Conservation (phyloP, 2,888 invertebrate species). For the Caenorhabditis becei region DNA sequence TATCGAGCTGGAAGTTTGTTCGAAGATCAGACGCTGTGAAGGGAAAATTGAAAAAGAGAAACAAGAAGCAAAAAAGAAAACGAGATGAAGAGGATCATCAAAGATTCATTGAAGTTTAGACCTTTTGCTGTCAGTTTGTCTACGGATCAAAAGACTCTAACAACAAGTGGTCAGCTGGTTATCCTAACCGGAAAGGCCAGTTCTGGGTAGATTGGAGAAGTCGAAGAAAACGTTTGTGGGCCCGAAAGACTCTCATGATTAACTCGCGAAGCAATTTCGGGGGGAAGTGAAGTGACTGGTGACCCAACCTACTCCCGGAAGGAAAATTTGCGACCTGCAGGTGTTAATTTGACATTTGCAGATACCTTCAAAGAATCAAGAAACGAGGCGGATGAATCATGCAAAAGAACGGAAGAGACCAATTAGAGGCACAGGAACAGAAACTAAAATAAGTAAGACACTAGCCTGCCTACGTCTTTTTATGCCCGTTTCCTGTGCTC, state of each 20-base stretch:
- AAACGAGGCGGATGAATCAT: constrained; percentile 40
- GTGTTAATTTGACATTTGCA: constrained; percentile 30
- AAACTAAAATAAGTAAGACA: not conserved
- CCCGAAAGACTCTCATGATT: no score
- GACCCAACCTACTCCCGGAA: not conserved
- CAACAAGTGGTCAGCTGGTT: no score
- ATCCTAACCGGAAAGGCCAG: no score
- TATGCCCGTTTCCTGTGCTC: constrained; percentile 13
- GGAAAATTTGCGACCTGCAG: constrained; percentile 7
- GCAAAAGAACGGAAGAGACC: not conserved
- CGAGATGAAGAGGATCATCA: constrained; percentile 8
- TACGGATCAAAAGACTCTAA: no score
- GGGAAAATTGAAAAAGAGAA: constrained; percentile 4
- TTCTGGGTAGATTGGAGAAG: no score
- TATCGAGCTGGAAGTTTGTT: not conserved
- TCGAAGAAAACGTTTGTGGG: no score
- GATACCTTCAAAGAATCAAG: constrained; percentile 23
- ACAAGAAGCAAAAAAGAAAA: not conserved
- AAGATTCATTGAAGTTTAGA: constrained; percentile 40
- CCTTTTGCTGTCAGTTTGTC: no score
- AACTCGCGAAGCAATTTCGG: no score
- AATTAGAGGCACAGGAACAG: not conserved
- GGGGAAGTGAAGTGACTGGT: no score
- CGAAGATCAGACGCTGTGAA: constrained; percentile 1
- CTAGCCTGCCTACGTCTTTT: not conserved